phyloP scores from a whole-genome alignment of 2,888 invertebrate genomes.

The Linnaemya vulpina region DNA sequence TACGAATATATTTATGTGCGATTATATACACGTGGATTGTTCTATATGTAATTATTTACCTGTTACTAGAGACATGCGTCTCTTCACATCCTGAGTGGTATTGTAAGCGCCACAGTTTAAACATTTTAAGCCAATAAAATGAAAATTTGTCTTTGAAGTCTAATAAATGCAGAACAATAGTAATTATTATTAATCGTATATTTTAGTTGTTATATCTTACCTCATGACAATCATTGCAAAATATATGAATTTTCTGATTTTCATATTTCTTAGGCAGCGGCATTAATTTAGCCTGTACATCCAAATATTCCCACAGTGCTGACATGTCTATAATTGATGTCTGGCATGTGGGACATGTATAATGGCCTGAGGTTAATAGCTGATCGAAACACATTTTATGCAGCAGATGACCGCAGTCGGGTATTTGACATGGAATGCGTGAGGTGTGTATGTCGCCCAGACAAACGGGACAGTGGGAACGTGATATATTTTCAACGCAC shows the following conservation, averaged over 20 bases:
- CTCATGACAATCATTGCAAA: conserved; percentile 96
- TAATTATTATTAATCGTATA: background rate
- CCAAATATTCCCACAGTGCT: conserved; percentile 88
- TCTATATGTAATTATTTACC: conserved; percentile 68
- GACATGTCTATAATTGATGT: conserved; percentile 94
- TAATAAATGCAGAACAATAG: conserved; percentile 81
- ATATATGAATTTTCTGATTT: conserved; percentile 90
- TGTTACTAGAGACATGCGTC: conserved; percentile 80
- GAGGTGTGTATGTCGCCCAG: conserved; percentile 96
- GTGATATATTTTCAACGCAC: conserved; percentile 95
- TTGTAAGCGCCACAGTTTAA: conserved; percentile 94
- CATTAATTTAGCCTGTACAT: conserved; percentile 91
- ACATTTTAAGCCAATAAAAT: conserved; percentile 94
- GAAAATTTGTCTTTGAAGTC: conserved; percentile 92
- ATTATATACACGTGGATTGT: too few species aligned
- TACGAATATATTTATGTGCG: too few species aligned
- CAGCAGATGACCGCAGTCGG: conserved; percentile 93
- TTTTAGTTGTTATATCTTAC: conserved; percentile 82
- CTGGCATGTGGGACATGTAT: conserved; percentile 94
- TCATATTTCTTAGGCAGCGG: conserved; percentile 93
- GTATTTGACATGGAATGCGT: conserved; percentile 93
- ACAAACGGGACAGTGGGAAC: conserved; percentile 94
- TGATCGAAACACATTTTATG: conserved; percentile 94
- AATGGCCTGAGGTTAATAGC: conserved; percentile 88
- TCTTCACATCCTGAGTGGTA: conserved; percentile 88